Evolutionary conservation across 1,140 invertebrate genomes (phyloP).

Genomic region (Macrosteles quadrilineatus): DNA sequence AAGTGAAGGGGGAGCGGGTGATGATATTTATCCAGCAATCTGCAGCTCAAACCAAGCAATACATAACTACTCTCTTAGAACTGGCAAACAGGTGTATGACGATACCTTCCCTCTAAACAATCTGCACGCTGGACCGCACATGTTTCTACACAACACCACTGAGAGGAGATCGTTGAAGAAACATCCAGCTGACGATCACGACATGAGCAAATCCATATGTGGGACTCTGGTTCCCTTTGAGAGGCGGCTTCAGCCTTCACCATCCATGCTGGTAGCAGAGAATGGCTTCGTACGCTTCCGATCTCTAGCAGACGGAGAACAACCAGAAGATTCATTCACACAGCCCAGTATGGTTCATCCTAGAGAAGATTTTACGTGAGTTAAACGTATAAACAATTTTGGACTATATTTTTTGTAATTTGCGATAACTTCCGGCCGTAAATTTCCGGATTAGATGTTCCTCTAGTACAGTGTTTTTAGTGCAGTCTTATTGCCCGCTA

Average conservation of each 20-base stretch:
- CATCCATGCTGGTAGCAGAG: conserved; percentile 78
- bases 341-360: conserved; percentile 33
- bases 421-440: conserved; percentile 28
- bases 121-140: conserved; percentile 46
- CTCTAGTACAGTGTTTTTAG: conserved; percentile 29
- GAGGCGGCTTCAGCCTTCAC: conserved; percentile 43
- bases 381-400: conserved; percentile 7
- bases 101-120: conserved; percentile 60
- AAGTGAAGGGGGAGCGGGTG: conserved; percentile 42
- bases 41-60: conserved; percentile 83
- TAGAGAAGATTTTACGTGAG: conserved; percentile 31
- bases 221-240: conserved; percentile 38
- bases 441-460: conserved; percentile 29
- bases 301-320: conserved; percentile 57
- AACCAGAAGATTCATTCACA: conserved; percentile 34
- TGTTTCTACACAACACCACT: conserved; percentile 44
- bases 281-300: conserved; percentile 82
- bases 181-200: conserved; percentile 47
- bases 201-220: conserved; percentile 35
- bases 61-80: conserved; percentile 76
- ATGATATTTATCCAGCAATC: conserved; percentile 74
- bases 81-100: conserved; percentile 75
- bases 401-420: conserved; percentile 29
- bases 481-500: conserved; percentile 17
- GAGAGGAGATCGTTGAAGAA: conserved; percentile 49